phyloP scores from a whole-genome alignment of 2,888 invertebrate genomes.

The Nudaria mundana region DNA sequence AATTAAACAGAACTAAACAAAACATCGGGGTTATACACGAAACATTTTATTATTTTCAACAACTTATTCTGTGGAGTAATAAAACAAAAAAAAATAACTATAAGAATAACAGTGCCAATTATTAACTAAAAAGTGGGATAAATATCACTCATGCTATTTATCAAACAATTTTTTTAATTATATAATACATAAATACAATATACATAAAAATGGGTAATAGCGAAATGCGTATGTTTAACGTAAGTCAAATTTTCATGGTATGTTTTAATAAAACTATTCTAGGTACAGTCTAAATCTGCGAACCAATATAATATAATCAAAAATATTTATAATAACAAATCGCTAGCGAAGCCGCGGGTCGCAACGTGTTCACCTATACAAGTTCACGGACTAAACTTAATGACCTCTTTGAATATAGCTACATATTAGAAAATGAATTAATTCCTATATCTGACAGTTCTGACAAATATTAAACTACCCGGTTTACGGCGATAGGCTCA shows the following conservation, averaged over 20 bases:
- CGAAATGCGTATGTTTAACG: too few species aligned
- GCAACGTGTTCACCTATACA: slow-evolving; percentile 34
- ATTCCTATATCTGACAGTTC: too few species aligned
- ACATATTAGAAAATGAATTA: too few species aligned
- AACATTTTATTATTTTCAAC: slow-evolving; percentile 68
- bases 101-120: slow-evolving; percentile 77
- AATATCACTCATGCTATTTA: slow-evolving; percentile 39
- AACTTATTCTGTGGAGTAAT: slow-evolving; percentile 60
- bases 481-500: too few species aligned
- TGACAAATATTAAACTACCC: too few species aligned
- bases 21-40: slow-evolving; percentile 61
- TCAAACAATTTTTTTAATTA: slow-evolving; percentile 22
- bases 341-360: slow-evolving; percentile 51
- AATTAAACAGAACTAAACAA: slow-evolving; percentile 53
- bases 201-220: slow-evolving; percentile 28
- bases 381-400: too few species aligned
- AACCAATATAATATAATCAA: slow-evolving; percentile 74
- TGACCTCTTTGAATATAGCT: too few species aligned
- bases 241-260: too few species aligned
- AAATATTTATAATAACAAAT: slow-evolving; percentile 76
- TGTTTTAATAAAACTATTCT: slow-evolving; percentile 57
- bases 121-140: slow-evolving; percentile 50
- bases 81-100: slow-evolving; percentile 66
- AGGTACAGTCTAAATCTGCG: slow-evolving; percentile 63
- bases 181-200: slow-evolving; percentile 27